Evolutionary conservation across 2,113 vertebrate genomes (phyloP), one percentile per base, ranked within the genome.

Genomic region (Sorex araneus): DNA sequence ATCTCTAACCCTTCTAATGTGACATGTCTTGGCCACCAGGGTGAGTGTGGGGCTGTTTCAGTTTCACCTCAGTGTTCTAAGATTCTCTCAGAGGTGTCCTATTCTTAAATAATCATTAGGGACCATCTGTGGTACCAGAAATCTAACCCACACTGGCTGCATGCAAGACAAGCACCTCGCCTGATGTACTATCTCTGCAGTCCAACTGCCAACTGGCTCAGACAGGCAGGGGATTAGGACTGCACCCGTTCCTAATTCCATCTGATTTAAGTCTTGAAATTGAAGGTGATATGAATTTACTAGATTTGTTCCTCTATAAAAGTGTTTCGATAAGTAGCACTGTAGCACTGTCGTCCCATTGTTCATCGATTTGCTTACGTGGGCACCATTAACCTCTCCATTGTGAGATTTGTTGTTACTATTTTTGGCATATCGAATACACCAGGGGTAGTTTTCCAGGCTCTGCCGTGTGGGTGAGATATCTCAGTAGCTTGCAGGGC

Each of bases 271-370:
- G 23, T 9, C 16, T 78, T 74, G 40, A 86, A 76, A 47, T 88
- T 23, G 54, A 87, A 87, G 30, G 19, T 87, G 3, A 25, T 87
- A 64, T 73, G 83, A 93, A 47, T 71, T 47, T 66, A 45, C 76
- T 60, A 76, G 34, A 23, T n/a, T 13, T 25, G 18, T 88, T 45
- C 6, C 36, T 87, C 64, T 64, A 74, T 54, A 47, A 66, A 92
- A 92, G 2, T 74, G 5, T 7, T 16, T 74, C 78, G 82, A 4
- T 47, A 60, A 60, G 54, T 86, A 2, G 7, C 6, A 21, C 71
- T 83, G n/a, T n/a, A n/a, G n/a, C n/a, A n/a, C n/a, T n/a, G n/a
- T n/a, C n/a, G n/a, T n/a, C n/a, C n/a, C n/a, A n/a, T n/a, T n/a
- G n/a, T n/a, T n/a, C n/a, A n/a, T n/a, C n/a, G n/a, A n/a, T n/a